Conservation (phyloP, 1,140 invertebrate genomes). For the Drosophila subpulchrella region DNA sequence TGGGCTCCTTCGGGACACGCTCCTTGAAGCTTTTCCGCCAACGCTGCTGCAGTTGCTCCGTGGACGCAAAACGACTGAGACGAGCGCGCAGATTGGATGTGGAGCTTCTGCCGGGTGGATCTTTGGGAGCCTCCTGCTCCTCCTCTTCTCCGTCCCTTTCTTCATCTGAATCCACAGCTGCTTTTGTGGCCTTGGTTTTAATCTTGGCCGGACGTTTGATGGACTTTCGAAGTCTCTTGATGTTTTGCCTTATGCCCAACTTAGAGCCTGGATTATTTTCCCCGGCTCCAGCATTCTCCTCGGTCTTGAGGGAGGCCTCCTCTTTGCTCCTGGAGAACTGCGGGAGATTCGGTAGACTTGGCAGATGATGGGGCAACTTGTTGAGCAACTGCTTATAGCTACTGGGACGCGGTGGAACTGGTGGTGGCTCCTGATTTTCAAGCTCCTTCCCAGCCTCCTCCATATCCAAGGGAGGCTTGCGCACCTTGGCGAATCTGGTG, state of each 20-base stretch:
- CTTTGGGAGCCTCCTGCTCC: neutral
- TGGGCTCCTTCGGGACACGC: neutral
- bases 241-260: constrained; percentile 44
- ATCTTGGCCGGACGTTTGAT: constrained; percentile 59
- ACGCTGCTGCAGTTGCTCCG: constrained; percentile 61
- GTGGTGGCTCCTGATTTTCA: neutral
- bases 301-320: neutral
- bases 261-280: constrained; percentile 4
- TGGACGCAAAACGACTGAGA: constrained; percentile 51
- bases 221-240: constrained; percentile 65
- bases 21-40: constrained; percentile 66
- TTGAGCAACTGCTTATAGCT: constrained; percentile 37
- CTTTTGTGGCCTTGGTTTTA: neutral
- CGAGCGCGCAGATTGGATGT: constrained; percentile 32
- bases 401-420: constrained; percentile 11
- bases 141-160: neutral
- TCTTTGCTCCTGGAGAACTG: constrained; percentile 9
- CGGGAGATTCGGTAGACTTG: constrained; percentile 22
- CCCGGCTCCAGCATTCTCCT: neutral
- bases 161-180: constrained; percentile 18
- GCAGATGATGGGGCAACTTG: constrained; percentile 22
- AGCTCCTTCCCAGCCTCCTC: neutral
- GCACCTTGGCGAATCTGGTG: constrained; percentile 68
- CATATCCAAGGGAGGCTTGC: constrained; percentile 62
- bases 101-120: neutral